phyloP scores from a whole-genome alignment of 2,797 vertebrate species.

The Sarcoramphus papa region DNA sequence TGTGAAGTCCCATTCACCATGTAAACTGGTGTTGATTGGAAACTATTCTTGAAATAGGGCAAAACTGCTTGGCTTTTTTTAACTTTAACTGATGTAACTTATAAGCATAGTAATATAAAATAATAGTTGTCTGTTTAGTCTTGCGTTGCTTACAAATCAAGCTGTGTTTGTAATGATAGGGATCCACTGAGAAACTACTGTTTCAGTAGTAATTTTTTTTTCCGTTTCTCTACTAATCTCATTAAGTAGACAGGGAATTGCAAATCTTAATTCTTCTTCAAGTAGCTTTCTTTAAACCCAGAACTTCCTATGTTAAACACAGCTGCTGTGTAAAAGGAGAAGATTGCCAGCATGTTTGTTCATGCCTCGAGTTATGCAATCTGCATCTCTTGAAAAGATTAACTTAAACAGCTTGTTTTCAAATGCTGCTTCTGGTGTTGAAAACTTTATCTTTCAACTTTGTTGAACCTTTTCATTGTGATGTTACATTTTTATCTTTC shows the following conservation, averaged over 20 bases:
- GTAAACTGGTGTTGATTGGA: conserved; percentile 72
- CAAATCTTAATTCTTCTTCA: conserved; percentile 59
- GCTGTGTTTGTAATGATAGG: conserved; percentile 65
- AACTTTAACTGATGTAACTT: conserved; percentile 72
- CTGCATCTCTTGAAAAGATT: conserved; percentile 64
- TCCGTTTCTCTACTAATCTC: conserved; percentile 45
- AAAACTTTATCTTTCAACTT: conserved; percentile 48
- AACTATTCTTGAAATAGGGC: conserved; percentile 71
- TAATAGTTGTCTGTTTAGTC: conserved; percentile 73
- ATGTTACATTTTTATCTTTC: conserved; percentile 44
- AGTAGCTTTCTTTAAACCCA: conserved; percentile 57
- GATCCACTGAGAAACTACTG: conserved; percentile 60
- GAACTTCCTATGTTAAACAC: conserved; percentile 64
- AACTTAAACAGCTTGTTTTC: conserved; percentile 65
- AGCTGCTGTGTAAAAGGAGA: conserved; percentile 62
- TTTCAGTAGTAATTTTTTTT: conserved; percentile 46
- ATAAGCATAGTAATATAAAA: conserved; percentile 74
- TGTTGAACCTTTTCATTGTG: conserved; percentile 58
- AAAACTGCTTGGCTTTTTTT: conserved; percentile 70
- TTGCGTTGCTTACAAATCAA: conserved; percentile 70
- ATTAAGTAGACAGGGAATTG: conserved; percentile 47
- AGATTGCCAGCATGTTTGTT: conserved; percentile 62
- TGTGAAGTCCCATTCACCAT: conserved; percentile 61
- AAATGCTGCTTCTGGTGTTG: conserved; percentile 64
- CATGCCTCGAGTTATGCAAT: conserved; percentile 59